phyloP scores from a whole-genome alignment of 2,797 vertebrate species.

The Pipistrellus pygmaeus region DNA sequence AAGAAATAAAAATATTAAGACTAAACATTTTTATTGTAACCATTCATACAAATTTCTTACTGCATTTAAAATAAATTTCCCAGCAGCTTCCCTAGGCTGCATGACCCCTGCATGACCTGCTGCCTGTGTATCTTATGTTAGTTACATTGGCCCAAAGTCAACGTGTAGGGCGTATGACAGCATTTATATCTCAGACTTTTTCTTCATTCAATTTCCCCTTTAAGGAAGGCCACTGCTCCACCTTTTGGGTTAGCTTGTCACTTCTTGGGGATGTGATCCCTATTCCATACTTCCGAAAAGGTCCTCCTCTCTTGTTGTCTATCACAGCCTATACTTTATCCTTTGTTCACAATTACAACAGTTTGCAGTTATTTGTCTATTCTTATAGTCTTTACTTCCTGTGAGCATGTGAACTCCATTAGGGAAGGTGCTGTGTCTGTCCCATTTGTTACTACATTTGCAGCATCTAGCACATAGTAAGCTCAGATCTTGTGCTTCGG shows the following conservation, averaged over 20 bases:
- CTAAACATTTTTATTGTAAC: not conserved
- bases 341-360: not conserved
- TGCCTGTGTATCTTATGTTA: not conserved
- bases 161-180: not conserved
- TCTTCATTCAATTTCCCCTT: not conserved
- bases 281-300: not conserved
- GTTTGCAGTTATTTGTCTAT: not conserved
- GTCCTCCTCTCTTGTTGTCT: not conserved
- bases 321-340: not conserved
- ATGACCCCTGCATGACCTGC: not conserved
- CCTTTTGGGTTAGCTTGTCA: not conserved
- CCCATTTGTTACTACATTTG: not conserved
- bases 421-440: not conserved
- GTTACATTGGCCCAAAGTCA: not conserved
- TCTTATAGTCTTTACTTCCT: not conserved
- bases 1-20: not conserved
- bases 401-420: not conserved
- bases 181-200: not conserved
- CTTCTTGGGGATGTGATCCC: not conserved
- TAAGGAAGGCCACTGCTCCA: not conserved
- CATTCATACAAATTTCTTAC: not conserved
- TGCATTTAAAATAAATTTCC: not conserved
- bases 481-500: no score
- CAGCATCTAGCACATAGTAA: not conserved
- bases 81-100: not conserved